A percentile compares a stretch with the other conserved stretches of the same genome.
phyloP scores from a whole-genome alignment of 1,140 invertebrate species.

The Calycopis cecrops region DNA sequence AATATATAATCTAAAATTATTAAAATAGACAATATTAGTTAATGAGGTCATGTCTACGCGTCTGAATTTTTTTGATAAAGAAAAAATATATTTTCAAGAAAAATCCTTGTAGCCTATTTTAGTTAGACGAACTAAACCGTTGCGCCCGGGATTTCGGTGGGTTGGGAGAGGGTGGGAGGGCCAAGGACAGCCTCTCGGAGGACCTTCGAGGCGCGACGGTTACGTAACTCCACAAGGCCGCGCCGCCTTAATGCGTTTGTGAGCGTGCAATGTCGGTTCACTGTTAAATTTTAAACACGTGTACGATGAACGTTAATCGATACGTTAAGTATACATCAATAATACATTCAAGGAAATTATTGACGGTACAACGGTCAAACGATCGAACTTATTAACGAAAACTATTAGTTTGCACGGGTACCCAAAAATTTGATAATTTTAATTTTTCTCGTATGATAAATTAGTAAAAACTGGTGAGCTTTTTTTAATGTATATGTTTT shows the following conservation, averaged over 20 bases:
- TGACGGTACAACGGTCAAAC: too few relatives aligned
- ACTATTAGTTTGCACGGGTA: too few relatives aligned
- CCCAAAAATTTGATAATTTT: too few relatives aligned
- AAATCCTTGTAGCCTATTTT: constrained; percentile 10
- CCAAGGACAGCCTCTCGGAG: constrained; percentile 49
- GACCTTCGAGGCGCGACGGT: constrained; percentile 58
- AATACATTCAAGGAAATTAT: too few relatives aligned
- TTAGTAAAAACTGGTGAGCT: too few relatives aligned
- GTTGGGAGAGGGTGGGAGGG: constrained; percentile 28
- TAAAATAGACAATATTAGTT: background rate
- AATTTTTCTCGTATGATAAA: too few relatives aligned
- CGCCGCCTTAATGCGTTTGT: constrained; percentile 24
- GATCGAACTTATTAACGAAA: too few relatives aligned
- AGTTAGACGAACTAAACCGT: constrained; percentile 8
- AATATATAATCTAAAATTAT: background rate
- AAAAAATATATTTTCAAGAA: constrained; percentile 6
- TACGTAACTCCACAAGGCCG: constrained; percentile 58
- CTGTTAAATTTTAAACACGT: background rate
- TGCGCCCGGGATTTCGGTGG: constrained; percentile 23
- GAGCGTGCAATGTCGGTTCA: constrained; percentile 26
- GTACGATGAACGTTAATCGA: background rate
- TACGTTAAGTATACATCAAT: too few relatives aligned
- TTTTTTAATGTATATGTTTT: too few relatives aligned
- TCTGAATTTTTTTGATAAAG: background rate
- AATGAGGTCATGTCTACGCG: background rate